Evolutionary conservation across 2,797 vertebrate species (phyloP), one percentile per base, ranked within the genome.

Genomic region (Peromyscus melanophrys): DNA sequence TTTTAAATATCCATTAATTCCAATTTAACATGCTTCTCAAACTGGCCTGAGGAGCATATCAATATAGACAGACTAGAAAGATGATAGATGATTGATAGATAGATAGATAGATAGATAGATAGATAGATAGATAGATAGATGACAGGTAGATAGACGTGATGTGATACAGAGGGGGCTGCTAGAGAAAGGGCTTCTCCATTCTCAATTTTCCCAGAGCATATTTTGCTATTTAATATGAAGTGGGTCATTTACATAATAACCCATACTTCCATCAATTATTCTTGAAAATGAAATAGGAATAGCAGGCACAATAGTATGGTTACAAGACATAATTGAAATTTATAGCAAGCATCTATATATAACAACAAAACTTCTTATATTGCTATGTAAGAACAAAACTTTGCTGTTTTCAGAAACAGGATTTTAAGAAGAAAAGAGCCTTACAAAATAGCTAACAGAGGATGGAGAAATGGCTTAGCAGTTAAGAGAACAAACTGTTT

Each of bases 201-300:
- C 52, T 87, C 52, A 95, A 96, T 96, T 96, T 93, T 49, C 65
- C 69, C 61, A 27, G 95, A 97, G 84, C 14, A 95, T 90, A 96
- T 94, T 96, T 89, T 97, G 89, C 85, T 57, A 94, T 90, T 97
- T 96, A 95, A 96, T 98, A 95, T 95, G 21, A 65, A 90, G 46
- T 85, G 57, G 25, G 34, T 94, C 92, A 96, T 96, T 97, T 97
- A 95, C 81, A 83, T 92, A 96, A 90, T 85, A 97, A 96, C 81
- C 27, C 17, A 63, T 78, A 95, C 25, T 90, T 96, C 31, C 89
- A 93, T 82, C 81, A 95, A 80, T 95, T 97, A 89, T 96, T 91
- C 37, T 84, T 94, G 83, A 90, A 96, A 97, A 96, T 93, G 85
- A 96, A 96, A 55, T 93, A 94, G 61, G 40, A 94, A 96, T 89